Evolutionary conservation across 2,797 vertebrate genomes (phyloP), one percentile per base, ranked within the genome.

Genomic region (Microctenopoma steveboyesi): DNA sequence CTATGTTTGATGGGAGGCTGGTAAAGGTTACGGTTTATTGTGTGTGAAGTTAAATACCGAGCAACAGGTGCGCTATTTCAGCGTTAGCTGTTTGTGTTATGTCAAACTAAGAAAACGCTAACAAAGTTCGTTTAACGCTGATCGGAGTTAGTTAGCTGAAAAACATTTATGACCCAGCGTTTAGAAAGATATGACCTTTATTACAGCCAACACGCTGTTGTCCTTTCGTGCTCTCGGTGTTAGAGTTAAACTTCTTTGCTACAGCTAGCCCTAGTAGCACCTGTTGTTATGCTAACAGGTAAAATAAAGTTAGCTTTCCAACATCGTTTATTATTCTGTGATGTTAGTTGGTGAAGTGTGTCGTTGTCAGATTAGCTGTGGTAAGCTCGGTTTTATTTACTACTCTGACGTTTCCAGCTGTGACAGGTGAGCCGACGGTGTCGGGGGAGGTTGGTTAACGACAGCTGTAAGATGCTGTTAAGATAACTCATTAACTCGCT

Each of bases 51-150:
- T 18, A 14, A 40, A 55, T 39, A 39, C 7, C 49, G 35, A 59
- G 8, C 72, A 85, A 79, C 88, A 91, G 85, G 86, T 91, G 86
- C 69, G 72, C 69, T 77, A 62, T 35, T 18, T 71, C 72, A 57
- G 72, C 54, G 37, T 83, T 86, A 89, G 86, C 84, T 74, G 0
- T 64, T 4, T 5, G 18, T 52, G 48, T 64, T 84, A 43, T 3
- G 18, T 5, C 4, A 15, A 59, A 25, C 6, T 3, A 5, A 33
- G 3, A 7, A 27, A 4, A 47, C n/a, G 7, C 7, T 46, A 9
- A n/a, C 9, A 18, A 35, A 56, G 13, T 65, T 16, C 14, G 27
- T 1, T 8, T 52, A 33, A n/a, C 35, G 18, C 4, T 27, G 5
- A 61, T 42, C 4, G 9, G 3, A 18, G 0, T 14, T 14, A 48